Evolutionary conservation across 1,140 invertebrate species (phyloP).

Genomic region (Caenorhabditis briggsae): DNA sequence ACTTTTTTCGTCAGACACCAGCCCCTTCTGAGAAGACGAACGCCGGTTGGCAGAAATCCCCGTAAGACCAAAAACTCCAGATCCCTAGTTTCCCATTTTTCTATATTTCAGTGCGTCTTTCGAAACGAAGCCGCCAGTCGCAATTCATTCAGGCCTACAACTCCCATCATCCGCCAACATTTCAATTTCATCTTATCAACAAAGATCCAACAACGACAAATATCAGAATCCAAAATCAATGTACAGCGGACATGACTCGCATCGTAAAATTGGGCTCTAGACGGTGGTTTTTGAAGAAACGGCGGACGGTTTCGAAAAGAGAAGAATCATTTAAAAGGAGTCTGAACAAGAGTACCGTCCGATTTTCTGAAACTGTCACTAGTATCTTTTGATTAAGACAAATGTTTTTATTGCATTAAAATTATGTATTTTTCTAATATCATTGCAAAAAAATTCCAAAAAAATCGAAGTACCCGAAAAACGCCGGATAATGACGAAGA

Average conservation of each 20-base stretch:
- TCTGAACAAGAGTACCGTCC: conserved; percentile 17
- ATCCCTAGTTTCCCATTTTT: background rate
- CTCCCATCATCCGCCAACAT: conserved; percentile 33
- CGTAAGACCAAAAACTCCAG: background rate
- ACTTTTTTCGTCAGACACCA: conserved; percentile 47
- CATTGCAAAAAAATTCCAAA: no score
- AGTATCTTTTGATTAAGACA: conserved; percentile 58
- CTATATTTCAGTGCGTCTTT: conserved; percentile 1
- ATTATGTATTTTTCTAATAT: background rate
- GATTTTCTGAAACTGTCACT: conserved; percentile 57
- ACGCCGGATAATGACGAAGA: no score
- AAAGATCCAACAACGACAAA: conserved; percentile 50
- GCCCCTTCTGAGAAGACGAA: conserved; percentile 41
- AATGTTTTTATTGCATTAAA: background rate
- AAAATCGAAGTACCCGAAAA: no score
- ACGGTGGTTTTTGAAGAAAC: conserved; percentile 41
- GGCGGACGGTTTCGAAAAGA: conserved; percentile 29
- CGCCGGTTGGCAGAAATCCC: conserved; percentile 43
- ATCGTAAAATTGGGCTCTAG: conserved; percentile 60
- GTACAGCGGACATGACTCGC: conserved; percentile 25
- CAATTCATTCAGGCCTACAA: conserved; percentile 50
- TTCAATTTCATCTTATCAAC: conserved; percentile 56
- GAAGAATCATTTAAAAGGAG: conserved; percentile 40
- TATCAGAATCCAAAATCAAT: conserved; percentile 51
- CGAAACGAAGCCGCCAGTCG: conserved; percentile 23